phyloP scores from a whole-genome alignment of 2,113 vertebrate genomes.

The Girardinichthys multiradiatus region DNA sequence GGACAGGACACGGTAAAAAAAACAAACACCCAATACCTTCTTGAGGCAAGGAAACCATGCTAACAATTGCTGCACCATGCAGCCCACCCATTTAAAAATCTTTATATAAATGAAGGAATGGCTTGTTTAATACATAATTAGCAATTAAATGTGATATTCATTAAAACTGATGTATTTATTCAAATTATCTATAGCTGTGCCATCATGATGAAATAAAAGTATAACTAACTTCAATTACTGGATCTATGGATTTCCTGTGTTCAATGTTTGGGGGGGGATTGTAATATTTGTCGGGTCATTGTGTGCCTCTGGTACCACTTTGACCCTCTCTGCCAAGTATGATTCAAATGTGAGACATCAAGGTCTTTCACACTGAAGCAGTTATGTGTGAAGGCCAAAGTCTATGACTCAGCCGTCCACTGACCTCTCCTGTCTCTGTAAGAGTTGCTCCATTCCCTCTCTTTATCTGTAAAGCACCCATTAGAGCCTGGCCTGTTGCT shows the following conservation, averaged over 20 bases:
- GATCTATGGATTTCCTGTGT: slow-evolving; percentile 10
- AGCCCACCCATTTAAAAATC: too few species aligned
- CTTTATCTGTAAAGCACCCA: background rate
- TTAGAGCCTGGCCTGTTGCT: background rate
- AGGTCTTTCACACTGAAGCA: background rate
- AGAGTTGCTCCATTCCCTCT: background rate
- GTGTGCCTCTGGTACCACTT: background rate
- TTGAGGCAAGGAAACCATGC: too few species aligned
- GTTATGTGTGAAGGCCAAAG: background rate
- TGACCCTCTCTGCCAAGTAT: background rate
- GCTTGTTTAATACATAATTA: too few species aligned
- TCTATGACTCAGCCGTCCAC: background rate
- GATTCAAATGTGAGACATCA: slow-evolving; percentile 1
- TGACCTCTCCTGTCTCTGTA: background rate
- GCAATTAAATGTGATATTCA: too few species aligned
- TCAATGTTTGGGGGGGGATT: background rate
- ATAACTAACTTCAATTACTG: slow-evolving; percentile 10
- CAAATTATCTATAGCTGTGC: slow-evolving; percentile 12
- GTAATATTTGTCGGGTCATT: background rate
- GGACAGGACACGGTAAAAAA: too few species aligned
- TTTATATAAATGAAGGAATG: too few species aligned
- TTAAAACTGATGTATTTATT: too few species aligned
- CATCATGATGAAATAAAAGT: slow-evolving; percentile 7
- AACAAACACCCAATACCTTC: too few species aligned
- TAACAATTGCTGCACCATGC: too few species aligned